Evolutionary conservation across 2,888 invertebrate species (phyloP), one percentile per base, ranked within the genome.

Genomic region (Amiota communis): DNA sequence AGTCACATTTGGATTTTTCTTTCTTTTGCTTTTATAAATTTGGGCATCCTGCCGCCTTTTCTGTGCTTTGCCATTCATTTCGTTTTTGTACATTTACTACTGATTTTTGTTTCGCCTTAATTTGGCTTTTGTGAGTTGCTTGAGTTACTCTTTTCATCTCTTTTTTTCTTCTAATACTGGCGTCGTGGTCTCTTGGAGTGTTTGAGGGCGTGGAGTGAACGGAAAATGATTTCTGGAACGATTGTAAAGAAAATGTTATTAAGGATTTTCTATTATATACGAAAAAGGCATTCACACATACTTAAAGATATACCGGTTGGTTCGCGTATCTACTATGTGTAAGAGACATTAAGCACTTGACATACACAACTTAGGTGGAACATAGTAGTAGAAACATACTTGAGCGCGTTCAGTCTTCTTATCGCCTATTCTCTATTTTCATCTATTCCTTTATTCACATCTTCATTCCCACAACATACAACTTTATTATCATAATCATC

Each of bases 161-260:
- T 20, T 59, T 57, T 59, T 20, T 8, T 20, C 59, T 15, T 17
- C 15, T 9, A n/a, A 46, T 36, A 70, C n/a, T n/a, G n/a, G 51
- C 51, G 72, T 69, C 36, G 49, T 72, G 46, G 61, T 48, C 17
- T 72, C 46, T 12, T 56, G 57, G 51, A 36, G 70, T 63, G 70
- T 72, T 10, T 57, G 13, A 20, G 59, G 20, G 53, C 23, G 20
- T 17, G 68, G 23, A 67, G 59, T 75, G 6, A 36, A 36, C 0
- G 36, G 6, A 6, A 36, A 6, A 36, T 36, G 36, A 36, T 36
- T 36, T 36, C 36, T 36, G 75, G 79, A 63, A 77, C 76, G 85
- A 85, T 83, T 79, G 81, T 80, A 81, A 84, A 84, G 84, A 84
- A 86, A 86, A 87, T 86, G 85, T 87, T 86, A 86, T 86, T 86